These are phyloP conservation scores for Pelobates cultripes DNA, from an alignment of 2,797 vertebrate genomes.

Conservation along the genomic window DNA sequence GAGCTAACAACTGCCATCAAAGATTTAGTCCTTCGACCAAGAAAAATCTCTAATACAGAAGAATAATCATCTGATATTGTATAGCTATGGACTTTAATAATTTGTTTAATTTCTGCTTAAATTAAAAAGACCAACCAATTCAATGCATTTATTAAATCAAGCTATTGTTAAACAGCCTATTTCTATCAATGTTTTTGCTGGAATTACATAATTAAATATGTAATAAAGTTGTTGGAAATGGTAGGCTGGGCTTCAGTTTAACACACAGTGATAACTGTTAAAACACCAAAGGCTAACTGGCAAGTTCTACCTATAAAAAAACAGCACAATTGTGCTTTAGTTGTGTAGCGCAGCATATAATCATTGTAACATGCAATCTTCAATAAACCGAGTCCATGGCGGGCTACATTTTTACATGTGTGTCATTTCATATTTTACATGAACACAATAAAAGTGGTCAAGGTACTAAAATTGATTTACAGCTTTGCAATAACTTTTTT, in stretches of 20 bases:
- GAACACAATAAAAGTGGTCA: too few relatives aligned
- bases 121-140: neutral
- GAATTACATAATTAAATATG: neutral
- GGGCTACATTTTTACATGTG: too few relatives aligned
- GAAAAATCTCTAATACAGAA: conserved; percentile 81
- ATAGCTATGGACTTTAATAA: neutral
- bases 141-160: neutral
- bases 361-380: neutral
- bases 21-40: conserved; percentile 83
- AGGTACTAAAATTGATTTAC: too few relatives aligned
- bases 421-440: too few relatives aligned
- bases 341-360: neutral
- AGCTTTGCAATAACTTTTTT: too few relatives aligned
- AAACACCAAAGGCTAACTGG: neutral
- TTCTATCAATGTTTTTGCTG: neutral
- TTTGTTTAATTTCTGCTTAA: conserved; percentile 5
- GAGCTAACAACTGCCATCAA: conserved; percentile 81
- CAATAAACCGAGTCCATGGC: neutral
- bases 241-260: too few relatives aligned
- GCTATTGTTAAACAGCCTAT: neutral
- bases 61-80: conserved; percentile 70
- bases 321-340: neutral
- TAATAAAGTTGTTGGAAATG: neutral
- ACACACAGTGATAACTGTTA: neutral
- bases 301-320: neutral